Base-by-base conservation (phyloP, 2,797 vertebrate species). In the Pitangus sulphuratus region DNA sequence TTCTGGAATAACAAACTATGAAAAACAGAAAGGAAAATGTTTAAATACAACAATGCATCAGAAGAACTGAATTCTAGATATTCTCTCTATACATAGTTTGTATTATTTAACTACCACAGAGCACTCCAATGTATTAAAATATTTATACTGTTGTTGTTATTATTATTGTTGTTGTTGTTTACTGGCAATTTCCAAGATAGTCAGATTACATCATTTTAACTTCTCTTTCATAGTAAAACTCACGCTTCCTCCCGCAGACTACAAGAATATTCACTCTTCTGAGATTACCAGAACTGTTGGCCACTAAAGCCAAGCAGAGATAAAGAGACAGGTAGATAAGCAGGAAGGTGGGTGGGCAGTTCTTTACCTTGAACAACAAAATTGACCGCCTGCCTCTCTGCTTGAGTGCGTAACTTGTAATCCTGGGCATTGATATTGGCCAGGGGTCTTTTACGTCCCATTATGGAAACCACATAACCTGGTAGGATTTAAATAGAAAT, bases 381-480 rank as follows among this genome's bases (percentile, higher is more conserved):
- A 98, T 99, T 99, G 90, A 99, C 99, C 2, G 99, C 99, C 95
- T 99, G 99, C 61, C 99, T 98, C 97, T 99, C 99, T 1, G 99
- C 99, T 94, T 99, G 99, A 84, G 98, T 98, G 87, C 98, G 98
- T 19, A 98, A 86, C 26, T 87, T 92, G 97, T 98, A 99, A 95
- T 99, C 98, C 19, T 93, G 68, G 6, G 98, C 97, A 4, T 72
- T 97, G 96, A 99, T 99, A 89, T 98, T 97, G 7, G 98, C 98
- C 91, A 99, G 98, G 3, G 95, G 97, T 44, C 99, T 98, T 28
- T 97, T 98, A 19, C 99, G 98, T 22, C 99, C 99, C 99, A 99
- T 98, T 61, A 99, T 97, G 54, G 99, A 99, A 20, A 98, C 95
- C 64, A 98, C 99, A 3, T 98, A 99, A 92, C 99, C 99, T 99